Percentiles rank a stretch among this genome's conserved stretches.
Conservation (phyloP, 30 jellyfish, hydroid and myxozoan species). For the Turritopsis dohrnii region DNA sequence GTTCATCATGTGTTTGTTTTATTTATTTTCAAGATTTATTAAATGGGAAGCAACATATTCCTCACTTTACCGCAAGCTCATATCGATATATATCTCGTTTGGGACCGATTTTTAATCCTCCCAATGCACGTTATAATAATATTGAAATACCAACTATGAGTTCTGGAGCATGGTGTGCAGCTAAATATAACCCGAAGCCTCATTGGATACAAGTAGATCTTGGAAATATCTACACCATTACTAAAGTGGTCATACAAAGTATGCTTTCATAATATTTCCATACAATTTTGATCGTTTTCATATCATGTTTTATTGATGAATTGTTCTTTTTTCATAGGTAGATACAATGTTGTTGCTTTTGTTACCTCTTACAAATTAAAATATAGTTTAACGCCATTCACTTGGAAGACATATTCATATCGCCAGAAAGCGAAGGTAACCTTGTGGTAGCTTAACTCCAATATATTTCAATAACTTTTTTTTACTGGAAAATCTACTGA, state of each 20-base stretch:
- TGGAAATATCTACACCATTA: conserved; percentile 7
- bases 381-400: conserved; percentile 38
- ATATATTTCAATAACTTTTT: too few species aligned
- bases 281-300: not conserved
- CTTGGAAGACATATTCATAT: conserved; percentile 36
- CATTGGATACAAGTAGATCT: conserved; percentile 54
- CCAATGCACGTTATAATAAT: conserved; percentile 33
- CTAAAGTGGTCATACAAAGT: conserved; percentile 54
- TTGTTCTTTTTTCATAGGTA: conserved; percentile 12
- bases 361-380: conserved; percentile 23
- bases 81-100: not conserved
- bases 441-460: not conserved
- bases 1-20: not conserved
- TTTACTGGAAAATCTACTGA: too few species aligned
- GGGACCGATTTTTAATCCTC: conserved; percentile 24
- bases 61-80: conserved; percentile 39
- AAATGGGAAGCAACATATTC: not conserved
- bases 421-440: conserved; percentile 44
- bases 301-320: not conserved
- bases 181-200: conserved; percentile 8
- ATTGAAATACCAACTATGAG: not conserved
- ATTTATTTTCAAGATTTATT: not conserved
- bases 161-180: conserved; percentile 77
- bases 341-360: conserved; percentile 23
- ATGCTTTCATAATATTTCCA: not conserved